Evolutionary conservation across 2,888 invertebrate genomes (phyloP), one percentile per base, ranked within the genome.

Genomic region (Enoplolaimus lenunculus): DNA sequence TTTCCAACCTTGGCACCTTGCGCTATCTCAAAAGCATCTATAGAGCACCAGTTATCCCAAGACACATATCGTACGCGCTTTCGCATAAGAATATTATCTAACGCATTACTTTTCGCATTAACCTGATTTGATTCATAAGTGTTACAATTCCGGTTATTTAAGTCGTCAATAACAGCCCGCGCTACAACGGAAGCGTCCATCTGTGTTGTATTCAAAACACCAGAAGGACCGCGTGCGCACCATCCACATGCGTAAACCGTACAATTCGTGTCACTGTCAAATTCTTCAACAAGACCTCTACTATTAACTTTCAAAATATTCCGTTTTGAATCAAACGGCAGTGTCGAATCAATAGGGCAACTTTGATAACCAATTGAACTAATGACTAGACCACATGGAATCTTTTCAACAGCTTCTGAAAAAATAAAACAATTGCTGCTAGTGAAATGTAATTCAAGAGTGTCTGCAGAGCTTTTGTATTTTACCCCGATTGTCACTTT

Each of bases 321-420:
- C 3, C 33, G 2, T 13, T 16, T 28, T 1, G 30, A 3, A 34
- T 72, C 70, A 66, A 70, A 72, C 21, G 72, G 72, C 1, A 70
- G 1, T 21, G 33, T 60, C 1, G 66, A n/a, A 68, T 69, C 69
- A 26, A 72, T 67, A 21, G 28, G 35, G 3, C 35, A 28, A 16
- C 67, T 65, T 28, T 28, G 57, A 71, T 77, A 80, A 2, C 79
- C 79, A 29, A 79, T 76, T 29, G 77, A 77, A 71, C 77, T 77
- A 28, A 80, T 77, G 60, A 81, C 87, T 77, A 94, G 83, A 75
- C 87, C 87, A 45, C 45, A 45, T 7, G n/a, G n/a, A n/a, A n/a
- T n/a, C n/a, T n/a, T n/a, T n/a, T n/a, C n/a, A n/a, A n/a, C n/a
- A n/a, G n/a, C n/a, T n/a, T n/a, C n/a, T n/a, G n/a, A n/a, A n/a